phyloP scores from a whole-genome alignment of 2,797 vertebrate species.

The Podarcis lilfordi region DNA sequence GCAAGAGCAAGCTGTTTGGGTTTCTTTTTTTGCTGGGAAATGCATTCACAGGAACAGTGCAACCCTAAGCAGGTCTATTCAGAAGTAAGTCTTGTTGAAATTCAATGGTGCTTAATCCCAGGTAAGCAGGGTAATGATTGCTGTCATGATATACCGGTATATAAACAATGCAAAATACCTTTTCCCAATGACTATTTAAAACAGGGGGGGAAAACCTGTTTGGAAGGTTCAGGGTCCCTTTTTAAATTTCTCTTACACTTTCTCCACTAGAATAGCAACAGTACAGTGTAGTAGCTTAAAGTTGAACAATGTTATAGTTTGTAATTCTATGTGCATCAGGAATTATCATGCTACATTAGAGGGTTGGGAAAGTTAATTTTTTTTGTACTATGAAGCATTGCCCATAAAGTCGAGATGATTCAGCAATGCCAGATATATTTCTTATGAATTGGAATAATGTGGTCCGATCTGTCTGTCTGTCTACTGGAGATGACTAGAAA shows the following conservation, averaged over 20 bases:
- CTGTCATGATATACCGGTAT: constrained; percentile 43
- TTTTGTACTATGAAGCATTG: no score
- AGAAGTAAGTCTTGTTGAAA: no score
- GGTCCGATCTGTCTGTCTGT: no score
- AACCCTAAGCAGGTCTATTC: no score
- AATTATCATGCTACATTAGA: no score
- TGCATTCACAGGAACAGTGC: constrained; percentile 28
- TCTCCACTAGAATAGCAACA: constrained; percentile 57
- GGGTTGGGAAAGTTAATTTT: no score
- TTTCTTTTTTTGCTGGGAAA: constrained; percentile 60
- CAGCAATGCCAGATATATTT: no score
- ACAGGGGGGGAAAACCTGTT: constrained; percentile 61
- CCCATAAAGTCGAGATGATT: no score
- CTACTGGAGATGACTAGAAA: no score
- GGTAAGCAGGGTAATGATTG: no score
- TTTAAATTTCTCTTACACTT: constrained; percentile 71
- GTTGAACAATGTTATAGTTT: background rate
- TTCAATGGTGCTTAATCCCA: no score
- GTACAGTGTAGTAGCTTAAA: background rate
- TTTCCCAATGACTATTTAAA: constrained; percentile 57
- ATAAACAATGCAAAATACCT: constrained; percentile 68
- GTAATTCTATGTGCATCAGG: background rate
- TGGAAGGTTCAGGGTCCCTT: constrained; percentile 61
- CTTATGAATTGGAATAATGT: no score
- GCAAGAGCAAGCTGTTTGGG: constrained; percentile 55